Conservation (phyloP, 2,888 invertebrate species). For the Euproctis similis region DNA sequence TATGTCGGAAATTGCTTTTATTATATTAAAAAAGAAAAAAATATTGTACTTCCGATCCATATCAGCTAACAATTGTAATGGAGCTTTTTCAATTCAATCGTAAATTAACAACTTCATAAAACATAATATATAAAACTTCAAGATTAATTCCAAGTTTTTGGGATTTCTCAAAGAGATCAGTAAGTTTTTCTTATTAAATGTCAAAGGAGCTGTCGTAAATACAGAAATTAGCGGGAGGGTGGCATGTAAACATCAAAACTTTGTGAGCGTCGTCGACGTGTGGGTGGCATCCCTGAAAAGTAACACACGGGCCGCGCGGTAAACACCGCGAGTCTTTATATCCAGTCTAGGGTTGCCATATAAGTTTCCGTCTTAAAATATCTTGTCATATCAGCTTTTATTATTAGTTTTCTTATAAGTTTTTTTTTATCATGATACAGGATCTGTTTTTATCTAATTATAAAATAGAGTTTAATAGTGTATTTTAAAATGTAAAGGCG, state of each 20-base stretch:
- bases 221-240: constrained; percentile 58
- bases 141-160: constrained; percentile 38
- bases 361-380: constrained; percentile 26
- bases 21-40: no score
- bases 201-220: constrained; percentile 60
- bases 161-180: constrained; percentile 44
- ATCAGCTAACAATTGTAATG: no score
- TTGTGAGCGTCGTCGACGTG: constrained; percentile 42
- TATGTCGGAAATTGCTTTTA: no score
- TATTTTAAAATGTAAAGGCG: no score
- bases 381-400: constrained; percentile 21
- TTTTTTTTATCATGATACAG: no score
- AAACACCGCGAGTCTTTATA: constrained; percentile 1
- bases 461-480: no score
- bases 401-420: constrained; percentile 24
- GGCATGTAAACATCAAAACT: constrained; percentile 62
- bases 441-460: no score
- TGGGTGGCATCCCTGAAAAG: no score
- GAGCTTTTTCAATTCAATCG: no score
- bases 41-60: no score
- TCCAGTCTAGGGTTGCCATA: constrained; percentile 19
- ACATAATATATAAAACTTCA: constrained; percentile 12
- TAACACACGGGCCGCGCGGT: no score
- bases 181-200: constrained; percentile 59
- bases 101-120: neutral